These are phyloP conservation scores for Scaptomyza polygonia DNA, from an alignment of 2,888 invertebrate species.

Conservation along the genomic window DNA sequence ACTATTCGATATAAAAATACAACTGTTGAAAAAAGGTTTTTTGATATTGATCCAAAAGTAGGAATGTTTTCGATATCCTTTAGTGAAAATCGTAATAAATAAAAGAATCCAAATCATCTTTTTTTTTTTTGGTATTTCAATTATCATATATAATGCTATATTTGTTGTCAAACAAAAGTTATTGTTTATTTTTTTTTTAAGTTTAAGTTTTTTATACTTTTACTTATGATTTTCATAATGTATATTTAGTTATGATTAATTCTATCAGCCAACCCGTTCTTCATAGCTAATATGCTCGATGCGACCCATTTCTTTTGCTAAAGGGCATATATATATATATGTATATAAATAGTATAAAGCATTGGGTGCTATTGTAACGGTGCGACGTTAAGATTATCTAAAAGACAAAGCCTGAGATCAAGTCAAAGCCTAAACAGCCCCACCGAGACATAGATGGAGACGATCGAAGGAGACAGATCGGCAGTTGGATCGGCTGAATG, in stretches of 20 bases:
- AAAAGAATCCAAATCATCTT: too few relatives aligned
- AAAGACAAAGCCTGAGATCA: conserved; percentile 44
- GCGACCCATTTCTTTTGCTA: conserved; percentile 37
- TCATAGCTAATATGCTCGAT: conserved; percentile 31
- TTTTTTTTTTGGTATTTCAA: too few relatives aligned
- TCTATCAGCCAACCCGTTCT: background rate
- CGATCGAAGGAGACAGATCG: conserved; percentile 20
- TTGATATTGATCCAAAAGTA: background rate
- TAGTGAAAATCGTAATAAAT: too few relatives aligned
- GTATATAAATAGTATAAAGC: conserved; percentile 37
- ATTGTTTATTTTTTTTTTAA: too few relatives aligned
- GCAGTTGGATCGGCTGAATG: conserved; percentile 11
- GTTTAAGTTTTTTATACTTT: too few relatives aligned
- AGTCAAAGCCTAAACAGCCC: conserved; percentile 44
- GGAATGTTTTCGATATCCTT: too few relatives aligned
- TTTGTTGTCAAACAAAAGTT: too few relatives aligned
- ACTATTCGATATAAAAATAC: background rate
- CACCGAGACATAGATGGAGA: conserved; percentile 21
- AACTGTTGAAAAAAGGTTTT: background rate
- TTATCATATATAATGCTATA: too few relatives aligned
- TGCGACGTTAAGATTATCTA: conserved; percentile 66
- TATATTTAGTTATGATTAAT: background rate
- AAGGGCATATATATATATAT: conserved; percentile 55
- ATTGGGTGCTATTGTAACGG: conserved; percentile 75
- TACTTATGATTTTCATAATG: too few relatives aligned